Evolutionary conservation across 1,140 invertebrate genomes (phyloP), one percentile per base, ranked within the genome.

Genomic region (Caenorhabditis tropicalis): DNA sequence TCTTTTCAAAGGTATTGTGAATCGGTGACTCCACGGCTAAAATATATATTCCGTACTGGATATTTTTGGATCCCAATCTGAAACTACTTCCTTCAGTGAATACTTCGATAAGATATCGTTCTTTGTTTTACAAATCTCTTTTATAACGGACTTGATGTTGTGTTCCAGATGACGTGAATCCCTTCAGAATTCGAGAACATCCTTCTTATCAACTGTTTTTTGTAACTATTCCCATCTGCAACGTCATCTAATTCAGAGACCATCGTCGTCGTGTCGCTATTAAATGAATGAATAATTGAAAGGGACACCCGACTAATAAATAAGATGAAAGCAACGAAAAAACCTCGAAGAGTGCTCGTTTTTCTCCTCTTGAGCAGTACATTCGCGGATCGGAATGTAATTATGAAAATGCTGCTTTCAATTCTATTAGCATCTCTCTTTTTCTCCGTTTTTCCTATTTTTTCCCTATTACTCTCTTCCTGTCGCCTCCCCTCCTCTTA

Each of bases 331-430:
- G 29, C 31, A 19, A 65, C 4, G 36, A 65, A 65, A n/a, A 65
- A 65, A 36, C 16, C 31, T 21, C 53, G 53, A 27, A 9, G 15
- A 21, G 58, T 9, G 53, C 27, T 58, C 27, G 24, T 58, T 58
- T 36, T n/a, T 65, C 27, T 9, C 31, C 7, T 27, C 53, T 56
- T 27, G 24, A 56, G 53, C 24, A 56, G 53, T 56, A 10, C 53
- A 56, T 51, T n/a, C n/a, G 49, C 16, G 19, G 58, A 65, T 7
- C 31, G 58, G 58, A 65, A 74, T 74, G 65, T 43, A 46, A 74
- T 74, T 74, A 74, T 74, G 65, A 74, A 74, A 74, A 74, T 74
- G 65, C 36, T 74, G 65, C 65, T 39, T n/a, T 74, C 65, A 74
- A 74, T 74, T 74, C 65, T 74, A 74, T 74, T 74, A 74, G 65